Conservation (phyloP, 2,888 invertebrate species). For the Trichogramma evanescens region DNA sequence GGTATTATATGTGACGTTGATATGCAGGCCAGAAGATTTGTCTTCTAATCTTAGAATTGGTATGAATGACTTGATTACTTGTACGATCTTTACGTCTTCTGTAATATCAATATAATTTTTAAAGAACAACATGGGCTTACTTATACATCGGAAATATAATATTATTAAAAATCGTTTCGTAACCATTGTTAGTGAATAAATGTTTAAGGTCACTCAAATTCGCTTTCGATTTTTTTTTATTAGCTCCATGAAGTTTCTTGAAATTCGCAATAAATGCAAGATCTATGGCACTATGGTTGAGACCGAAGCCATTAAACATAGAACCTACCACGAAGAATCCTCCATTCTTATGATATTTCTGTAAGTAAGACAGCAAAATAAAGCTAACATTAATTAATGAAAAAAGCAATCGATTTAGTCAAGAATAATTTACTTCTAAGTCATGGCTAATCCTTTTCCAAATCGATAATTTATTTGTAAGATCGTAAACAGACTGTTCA, state of each 20-base stretch:
- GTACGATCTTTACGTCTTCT: neutral
- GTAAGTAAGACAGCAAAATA: neutral
- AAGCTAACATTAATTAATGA: neutral
- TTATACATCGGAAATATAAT: no score
- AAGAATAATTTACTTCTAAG: neutral
- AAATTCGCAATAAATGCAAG: neutral
- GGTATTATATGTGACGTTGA: conserved; percentile 5
- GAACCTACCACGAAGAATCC: conserved; percentile 3
- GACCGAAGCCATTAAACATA: conserved; percentile 6
- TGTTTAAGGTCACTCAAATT: neutral
- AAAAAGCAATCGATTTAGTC: neutral
- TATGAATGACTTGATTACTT: neutral
- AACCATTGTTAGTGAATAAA: neutral
- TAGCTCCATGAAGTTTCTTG: no score
- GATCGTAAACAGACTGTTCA: neutral
- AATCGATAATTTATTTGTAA: neutral
- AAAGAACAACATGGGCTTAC: neutral
- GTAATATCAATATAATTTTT: neutral
- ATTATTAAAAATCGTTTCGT: no score
- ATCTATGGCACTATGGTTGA: conserved; percentile 1
- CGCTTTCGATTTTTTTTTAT: neutral
- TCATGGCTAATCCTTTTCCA: neutral
- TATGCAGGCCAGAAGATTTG: neutral
- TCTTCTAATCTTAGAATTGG: neutral
- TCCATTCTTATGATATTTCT: neutral